Evolutionary conservation across 2,113 vertebrate genomes (phyloP).

Genomic region (Eudyptes chrysolophus): DNA sequence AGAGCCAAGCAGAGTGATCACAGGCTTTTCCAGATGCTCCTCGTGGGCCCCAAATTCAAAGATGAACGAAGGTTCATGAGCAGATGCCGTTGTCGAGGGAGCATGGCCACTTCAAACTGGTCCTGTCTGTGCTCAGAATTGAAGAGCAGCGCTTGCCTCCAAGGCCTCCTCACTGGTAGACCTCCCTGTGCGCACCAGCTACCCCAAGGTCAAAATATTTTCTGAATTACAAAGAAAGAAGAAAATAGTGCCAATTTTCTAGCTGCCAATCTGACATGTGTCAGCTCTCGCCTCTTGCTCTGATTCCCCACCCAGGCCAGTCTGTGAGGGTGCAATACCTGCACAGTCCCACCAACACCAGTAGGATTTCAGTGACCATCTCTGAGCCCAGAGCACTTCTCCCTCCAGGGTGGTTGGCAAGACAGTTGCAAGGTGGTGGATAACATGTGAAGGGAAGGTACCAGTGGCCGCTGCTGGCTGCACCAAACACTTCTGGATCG

Average conservation of each 20-base stretch:
- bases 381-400: background rate
- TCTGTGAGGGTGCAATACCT: background rate
- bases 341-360: background rate
- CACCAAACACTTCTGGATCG: background rate
- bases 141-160: background rate
- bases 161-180: background rate
- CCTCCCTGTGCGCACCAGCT: accelerated
- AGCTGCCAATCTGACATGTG: background rate
- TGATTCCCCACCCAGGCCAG: too few species aligned
- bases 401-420: too few species aligned
- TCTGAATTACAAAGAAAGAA: background rate
- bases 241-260: background rate
- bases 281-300: background rate
- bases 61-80: background rate
- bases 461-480: background rate
- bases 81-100: background rate
- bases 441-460: background rate
- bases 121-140: background rate
- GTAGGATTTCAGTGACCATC: background rate
- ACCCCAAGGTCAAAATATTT: background rate
- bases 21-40: background rate
- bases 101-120: accelerated
- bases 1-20: background rate
- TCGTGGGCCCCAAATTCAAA: background rate
- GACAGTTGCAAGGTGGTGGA: background rate